phyloP scores from a whole-genome alignment of 2,113 vertebrate species.

The Antechinus stuartii region DNA sequence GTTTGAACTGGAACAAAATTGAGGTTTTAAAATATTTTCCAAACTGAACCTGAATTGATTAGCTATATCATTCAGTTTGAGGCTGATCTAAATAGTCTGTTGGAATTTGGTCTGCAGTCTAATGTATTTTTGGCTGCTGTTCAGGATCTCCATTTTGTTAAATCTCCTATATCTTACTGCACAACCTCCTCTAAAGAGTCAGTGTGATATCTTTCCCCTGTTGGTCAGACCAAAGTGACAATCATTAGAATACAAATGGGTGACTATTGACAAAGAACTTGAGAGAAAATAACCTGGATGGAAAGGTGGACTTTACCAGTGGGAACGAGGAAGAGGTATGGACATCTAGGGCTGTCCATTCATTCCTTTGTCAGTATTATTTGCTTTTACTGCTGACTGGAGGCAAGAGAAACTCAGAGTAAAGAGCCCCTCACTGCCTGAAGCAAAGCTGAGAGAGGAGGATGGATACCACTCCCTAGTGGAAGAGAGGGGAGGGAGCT shows the following conservation, averaged over 20 bases:
- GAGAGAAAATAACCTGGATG: background rate
- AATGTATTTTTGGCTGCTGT: background rate
- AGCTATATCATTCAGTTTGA: background rate
- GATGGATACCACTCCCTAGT: background rate
- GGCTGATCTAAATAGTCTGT: background rate
- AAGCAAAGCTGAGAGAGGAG: background rate
- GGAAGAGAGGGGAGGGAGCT: slow-evolving; percentile 18
- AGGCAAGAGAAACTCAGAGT: background rate
- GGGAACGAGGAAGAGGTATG: background rate
- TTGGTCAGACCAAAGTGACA: slow-evolving; percentile 8
- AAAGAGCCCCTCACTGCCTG: slow-evolving; percentile 20
- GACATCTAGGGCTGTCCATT: background rate
- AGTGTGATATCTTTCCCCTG: background rate
- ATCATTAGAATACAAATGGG: slow-evolving; percentile 34
- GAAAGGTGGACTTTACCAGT: background rate
- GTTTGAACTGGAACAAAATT: slow-evolving; percentile 49
- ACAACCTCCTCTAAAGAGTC: background rate
- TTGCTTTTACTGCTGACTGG: slow-evolving; percentile 33
- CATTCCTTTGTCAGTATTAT: slow-evolving; percentile 24
- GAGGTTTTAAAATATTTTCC: slow-evolving; percentile 32
- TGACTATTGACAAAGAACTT: background rate
- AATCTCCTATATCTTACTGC: slow-evolving; percentile 19
- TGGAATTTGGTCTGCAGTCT: slow-evolving; percentile 25
- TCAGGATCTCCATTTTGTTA: background rate
- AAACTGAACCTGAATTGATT: slow-evolving; percentile 31